Conservation (phyloP, 2,888 invertebrate species). For the Campopleginae sp. region DNA sequence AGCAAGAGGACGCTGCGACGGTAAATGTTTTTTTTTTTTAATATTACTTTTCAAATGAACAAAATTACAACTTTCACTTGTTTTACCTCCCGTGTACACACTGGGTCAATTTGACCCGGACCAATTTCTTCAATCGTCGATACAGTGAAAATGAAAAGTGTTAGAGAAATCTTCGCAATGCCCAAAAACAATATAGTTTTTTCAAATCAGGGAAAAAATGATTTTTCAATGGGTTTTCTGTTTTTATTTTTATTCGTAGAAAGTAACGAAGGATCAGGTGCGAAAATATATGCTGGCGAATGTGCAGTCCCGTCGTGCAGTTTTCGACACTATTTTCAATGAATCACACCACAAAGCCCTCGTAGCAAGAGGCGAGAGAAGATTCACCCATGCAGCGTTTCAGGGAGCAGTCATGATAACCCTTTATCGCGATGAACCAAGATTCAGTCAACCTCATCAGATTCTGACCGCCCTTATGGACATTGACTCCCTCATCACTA, state of each 20-base stretch:
- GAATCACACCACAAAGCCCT: constrained; percentile 93
- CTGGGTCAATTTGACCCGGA: too few species aligned
- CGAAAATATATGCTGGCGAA: constrained; percentile 89
- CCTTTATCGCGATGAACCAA: constrained; percentile 97
- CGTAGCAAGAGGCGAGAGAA: constrained; percentile 93
- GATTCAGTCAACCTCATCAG: constrained; percentile 99
- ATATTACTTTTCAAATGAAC: neutral
- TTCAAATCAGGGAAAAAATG: too few species aligned
- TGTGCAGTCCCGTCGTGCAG: constrained; percentile 91
- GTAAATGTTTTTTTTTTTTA: constrained; percentile 81
- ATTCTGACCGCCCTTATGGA: constrained; percentile 97
- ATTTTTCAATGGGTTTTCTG: too few species aligned
- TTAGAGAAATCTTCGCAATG: too few species aligned
- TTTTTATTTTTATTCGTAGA: constrained; percentile 82
- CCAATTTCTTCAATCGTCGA: too few species aligned
- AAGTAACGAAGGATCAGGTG: constrained; percentile 87
- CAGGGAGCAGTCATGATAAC: constrained; percentile 99
- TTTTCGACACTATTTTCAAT: constrained; percentile 96
- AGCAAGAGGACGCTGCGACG: constrained; percentile 88
- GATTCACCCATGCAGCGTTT: constrained; percentile 95
- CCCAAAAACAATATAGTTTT: too few species aligned
- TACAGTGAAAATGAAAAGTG: too few species aligned
- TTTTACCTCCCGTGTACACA: too few species aligned
- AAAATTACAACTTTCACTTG: too few species aligned
- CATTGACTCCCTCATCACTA: constrained; percentile 98